Percentiles rank a stretch among this genome's conserved stretches.
Evolutionary conservation across 2,113 vertebrate species (phyloP).

Genomic region (Dascyllus trimaculatus): DNA sequence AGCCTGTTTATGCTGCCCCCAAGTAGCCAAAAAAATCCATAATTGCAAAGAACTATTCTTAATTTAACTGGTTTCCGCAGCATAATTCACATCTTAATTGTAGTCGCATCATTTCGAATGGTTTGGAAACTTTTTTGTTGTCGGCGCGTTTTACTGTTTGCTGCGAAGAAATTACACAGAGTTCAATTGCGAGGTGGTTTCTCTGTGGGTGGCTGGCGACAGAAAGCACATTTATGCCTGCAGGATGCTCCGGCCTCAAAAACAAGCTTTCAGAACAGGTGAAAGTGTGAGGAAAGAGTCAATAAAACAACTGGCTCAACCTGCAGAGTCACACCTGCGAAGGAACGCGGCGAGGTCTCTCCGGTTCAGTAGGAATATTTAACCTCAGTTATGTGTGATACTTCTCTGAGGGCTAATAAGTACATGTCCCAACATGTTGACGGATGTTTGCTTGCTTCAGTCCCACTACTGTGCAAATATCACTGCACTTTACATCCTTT

Average conservation of each 20-base stretch:
- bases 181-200: not conserved
- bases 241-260: constrained; percentile 1
- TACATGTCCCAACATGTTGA: constrained; percentile 12
- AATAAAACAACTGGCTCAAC: constrained; percentile 46
- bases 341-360: constrained; percentile 40
- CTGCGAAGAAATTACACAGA: not conserved
- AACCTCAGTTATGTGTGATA: not conserved
- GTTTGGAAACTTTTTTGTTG: not conserved
- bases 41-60: not conserved
- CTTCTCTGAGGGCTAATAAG: not conserved
- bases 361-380: constrained; percentile 2
- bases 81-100: constrained; percentile 18
- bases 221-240: constrained; percentile 28
- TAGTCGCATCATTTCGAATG: not conserved
- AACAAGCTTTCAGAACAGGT: constrained; percentile 30
- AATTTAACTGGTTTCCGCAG: not conserved
- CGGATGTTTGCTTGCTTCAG: not conserved
- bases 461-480: constrained; percentile 2
- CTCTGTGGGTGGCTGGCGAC: not conserved
- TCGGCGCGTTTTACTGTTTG: not conserved
- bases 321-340: constrained; percentile 32
- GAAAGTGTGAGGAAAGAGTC: constrained; percentile 41
- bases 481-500: not conserved
- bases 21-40: not conserved
- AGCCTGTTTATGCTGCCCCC: not conserved